Base-by-base conservation (phyloP, 1,140 invertebrate genomes). In the Caerostris extrusa region DNA sequence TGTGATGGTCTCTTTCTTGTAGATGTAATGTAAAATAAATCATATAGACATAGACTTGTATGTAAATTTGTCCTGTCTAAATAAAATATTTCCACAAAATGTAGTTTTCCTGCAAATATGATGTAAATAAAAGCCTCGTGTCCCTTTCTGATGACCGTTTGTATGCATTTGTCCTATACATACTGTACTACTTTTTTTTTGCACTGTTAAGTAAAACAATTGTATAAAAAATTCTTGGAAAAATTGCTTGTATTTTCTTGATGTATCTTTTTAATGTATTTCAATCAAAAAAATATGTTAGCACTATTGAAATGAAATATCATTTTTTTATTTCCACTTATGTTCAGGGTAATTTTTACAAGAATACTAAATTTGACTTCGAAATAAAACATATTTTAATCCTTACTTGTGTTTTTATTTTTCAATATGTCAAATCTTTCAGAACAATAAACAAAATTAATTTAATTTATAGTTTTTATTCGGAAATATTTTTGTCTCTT, bases 191-290 rank as follows among this genome's bases (percentile, higher is more conserved):
- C 34, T 77, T 34, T 34, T n/a, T 50, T 10, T 12, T 10, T 34
- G 50, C 71, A 77, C 71, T 50, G 3, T 14, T 77, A 34, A 77
- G 71, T 77, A 77, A 77, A 77, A 50, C 19, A 50, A 34, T 77
- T 77, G 53, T 77, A 53, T 53, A 5, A 12, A 77, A 4, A 50
- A 19, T 71, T 69, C 50, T 34, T 50, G 34, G 10, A 77, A 77
- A 77, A 50, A 77, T 77, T 83, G 55, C 57, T 83, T 83, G n/a
- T 83, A 83, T 83, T 83, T 83, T 83, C 82, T 83, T 83, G 82
- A 83, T 57, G 53, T 83, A 83, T 83, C 57, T 81, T 83, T 56
- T n/a, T 50, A 19, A 77, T n/a, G 82, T n/a, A 56, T 83, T 83
- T 83, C 82, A 58, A 83, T 57, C 17, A 56, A 83, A 3, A n/a